Conservation (phyloP, 1,140 invertebrate genomes). For the Solenopsis fugax region DNA sequence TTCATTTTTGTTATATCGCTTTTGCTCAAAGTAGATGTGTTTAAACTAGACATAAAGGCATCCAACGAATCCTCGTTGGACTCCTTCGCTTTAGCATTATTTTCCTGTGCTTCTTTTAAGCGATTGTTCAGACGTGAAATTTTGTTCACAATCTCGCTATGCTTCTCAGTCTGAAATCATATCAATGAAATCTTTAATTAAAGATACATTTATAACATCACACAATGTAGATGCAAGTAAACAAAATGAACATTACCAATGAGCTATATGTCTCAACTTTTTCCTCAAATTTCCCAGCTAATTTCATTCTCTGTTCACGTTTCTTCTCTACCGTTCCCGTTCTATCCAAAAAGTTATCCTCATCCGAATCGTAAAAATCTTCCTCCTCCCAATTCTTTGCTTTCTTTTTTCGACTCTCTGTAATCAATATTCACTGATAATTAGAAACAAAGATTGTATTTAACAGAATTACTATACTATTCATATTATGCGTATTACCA, state of each 20-base stretch:
- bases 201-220: not conserved
- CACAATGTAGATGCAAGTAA: slow-evolving; percentile 4
- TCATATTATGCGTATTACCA: slow-evolving; percentile 84
- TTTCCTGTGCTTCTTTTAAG: slow-evolving; percentile 86
- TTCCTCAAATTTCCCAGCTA: slow-evolving; percentile 88
- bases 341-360: slow-evolving; percentile 98
- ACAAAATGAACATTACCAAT: slow-evolving; percentile 88
- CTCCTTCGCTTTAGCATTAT: slow-evolving; percentile 49
- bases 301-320: slow-evolving; percentile 92
- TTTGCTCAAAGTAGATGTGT: slow-evolving; percentile 84
- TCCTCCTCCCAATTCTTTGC: slow-evolving; percentile 94
- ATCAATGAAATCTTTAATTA: slow-evolving; percentile 10
- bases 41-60: slow-evolving; percentile 91
- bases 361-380: slow-evolving; percentile 98
- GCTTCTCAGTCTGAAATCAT: slow-evolving; percentile 89
- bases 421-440: slow-evolving; percentile 50
- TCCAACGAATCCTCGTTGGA: slow-evolving; percentile 89
- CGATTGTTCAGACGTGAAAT: slow-evolving; percentile 88
- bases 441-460: slow-evolving; percentile 14
- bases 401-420: slow-evolving; percentile 90
- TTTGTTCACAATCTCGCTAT: slow-evolving; percentile 88
- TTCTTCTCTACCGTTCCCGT: slow-evolving; percentile 97
- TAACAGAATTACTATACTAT: not conserved
- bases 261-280: slow-evolving; percentile 93
- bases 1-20: slow-evolving; percentile 83